A percentile compares a stretch with the other conserved stretches of the same genome.
These are phyloP conservation scores for Leuciscus waleckii DNA, from an alignment of 2,797 vertebrate genomes.

Conservation along the genomic window DNA sequence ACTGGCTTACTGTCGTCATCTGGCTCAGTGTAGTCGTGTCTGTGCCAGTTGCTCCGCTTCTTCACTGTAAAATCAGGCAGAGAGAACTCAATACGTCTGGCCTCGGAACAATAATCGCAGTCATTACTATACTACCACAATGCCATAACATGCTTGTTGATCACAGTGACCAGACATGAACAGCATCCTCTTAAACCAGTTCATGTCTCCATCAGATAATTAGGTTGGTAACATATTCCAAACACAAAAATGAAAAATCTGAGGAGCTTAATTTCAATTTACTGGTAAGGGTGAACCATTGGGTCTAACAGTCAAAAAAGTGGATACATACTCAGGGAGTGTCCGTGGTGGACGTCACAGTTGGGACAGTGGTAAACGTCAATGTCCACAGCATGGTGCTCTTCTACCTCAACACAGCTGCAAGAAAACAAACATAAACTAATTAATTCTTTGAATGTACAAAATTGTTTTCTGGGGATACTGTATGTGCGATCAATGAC, in stretches of 20 bases:
- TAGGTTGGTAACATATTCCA: slow-evolving; percentile 69
- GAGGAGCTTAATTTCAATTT: slow-evolving; percentile 57
- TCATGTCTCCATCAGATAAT: slow-evolving; percentile 64
- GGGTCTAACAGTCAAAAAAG: background rate
- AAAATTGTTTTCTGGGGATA: background rate
- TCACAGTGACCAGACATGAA: slow-evolving; percentile 17
- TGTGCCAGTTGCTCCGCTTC: slow-evolving; percentile 94
- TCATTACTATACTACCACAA: slow-evolving; percentile 17
- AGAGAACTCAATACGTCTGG: slow-evolving; percentile 4
- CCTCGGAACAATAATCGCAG: slow-evolving; percentile 7
- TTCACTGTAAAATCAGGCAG: slow-evolving; percentile 84
- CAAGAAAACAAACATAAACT: slow-evolving; percentile 34
- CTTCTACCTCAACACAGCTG: slow-evolving; percentile 97
- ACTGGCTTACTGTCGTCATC: slow-evolving; percentile 91
- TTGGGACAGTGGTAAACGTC: slow-evolving; percentile 99
- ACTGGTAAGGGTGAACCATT: background rate
- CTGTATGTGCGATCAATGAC: background rate
- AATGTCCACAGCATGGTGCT: slow-evolving; percentile 97
- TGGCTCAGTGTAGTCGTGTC: slow-evolving; percentile 95
- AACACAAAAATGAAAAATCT: slow-evolving; percentile 54
- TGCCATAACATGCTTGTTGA: background rate
- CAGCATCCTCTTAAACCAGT: slow-evolving; percentile 31
- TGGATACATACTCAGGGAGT: slow-evolving; percentile 92
- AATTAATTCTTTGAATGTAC: background rate
- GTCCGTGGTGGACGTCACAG: slow-evolving; percentile 90